phyloP scores from a whole-genome alignment of 2,113 vertebrate genomes.

The Laticauda laticaudata region DNA sequence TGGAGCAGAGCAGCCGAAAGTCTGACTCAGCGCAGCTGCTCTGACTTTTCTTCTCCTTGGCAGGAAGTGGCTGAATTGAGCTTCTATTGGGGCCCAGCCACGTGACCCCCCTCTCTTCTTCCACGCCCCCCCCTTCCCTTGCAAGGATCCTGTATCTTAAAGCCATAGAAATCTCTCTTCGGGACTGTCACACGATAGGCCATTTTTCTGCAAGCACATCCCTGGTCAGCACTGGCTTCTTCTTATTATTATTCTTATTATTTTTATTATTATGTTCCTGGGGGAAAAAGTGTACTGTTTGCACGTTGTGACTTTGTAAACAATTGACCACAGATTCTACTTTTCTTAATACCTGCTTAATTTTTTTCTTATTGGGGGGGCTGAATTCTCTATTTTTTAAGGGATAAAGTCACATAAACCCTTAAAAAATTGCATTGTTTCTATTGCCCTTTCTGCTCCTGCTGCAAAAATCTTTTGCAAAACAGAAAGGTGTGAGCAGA shows the following conservation, averaged over 20 bases:
- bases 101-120: not conserved
- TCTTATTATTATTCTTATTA: too few species aligned
- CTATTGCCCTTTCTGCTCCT: too few species aligned
- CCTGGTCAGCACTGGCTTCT: not conserved
- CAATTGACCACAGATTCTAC: not conserved
- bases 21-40: constrained; percentile 13
- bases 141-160: not conserved
- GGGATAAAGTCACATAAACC: too few species aligned
- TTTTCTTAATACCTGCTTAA: not conserved
- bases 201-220: not conserved
- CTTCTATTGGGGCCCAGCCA: constrained; percentile 2
- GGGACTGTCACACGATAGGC: not conserved
- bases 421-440: too few species aligned
- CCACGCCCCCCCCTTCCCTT: not conserved
- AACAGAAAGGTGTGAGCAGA: too few species aligned
- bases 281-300: too few species aligned
- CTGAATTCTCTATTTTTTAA: too few species aligned
- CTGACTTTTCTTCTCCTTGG: not conserved
- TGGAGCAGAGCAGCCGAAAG: not conserved
- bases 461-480: too few species aligned
- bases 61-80: constrained; percentile 4
- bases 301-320: not conserved
- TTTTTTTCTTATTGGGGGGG: too few species aligned
- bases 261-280: too few species aligned
- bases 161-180: not conserved